Evolutionary conservation across 1,140 invertebrate genomes (phyloP).

Genomic region (Bilobella aurantiaca): DNA sequence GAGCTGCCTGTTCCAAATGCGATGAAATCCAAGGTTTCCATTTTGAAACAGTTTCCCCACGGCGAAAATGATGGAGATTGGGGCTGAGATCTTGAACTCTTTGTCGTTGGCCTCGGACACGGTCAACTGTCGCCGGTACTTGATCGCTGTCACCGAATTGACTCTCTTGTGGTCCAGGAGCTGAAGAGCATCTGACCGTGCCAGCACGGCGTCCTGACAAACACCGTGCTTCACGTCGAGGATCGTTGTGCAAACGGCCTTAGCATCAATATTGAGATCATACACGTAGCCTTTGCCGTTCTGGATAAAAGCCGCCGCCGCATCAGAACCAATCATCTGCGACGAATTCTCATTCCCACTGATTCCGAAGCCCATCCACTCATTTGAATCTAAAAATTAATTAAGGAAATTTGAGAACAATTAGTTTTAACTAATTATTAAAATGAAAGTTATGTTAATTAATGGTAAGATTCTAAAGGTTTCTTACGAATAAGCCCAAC

Average conservation of each 20-base stretch:
- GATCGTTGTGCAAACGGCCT: conserved; percentile 74
- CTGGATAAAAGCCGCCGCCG: conserved; percentile 60
- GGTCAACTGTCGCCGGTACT: conserved; percentile 30
- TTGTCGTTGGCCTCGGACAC: conserved; percentile 25
- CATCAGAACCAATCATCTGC: conserved; percentile 76
- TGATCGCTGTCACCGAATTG: conserved; percentile 19
- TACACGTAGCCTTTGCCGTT: conserved; percentile 40
- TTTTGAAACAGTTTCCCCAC: conserved; percentile 65
- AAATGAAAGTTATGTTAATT: too few species aligned
- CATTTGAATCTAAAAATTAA: conserved; percentile 51
- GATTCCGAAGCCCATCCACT: conserved; percentile 78
- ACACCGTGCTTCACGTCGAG: conserved; percentile 70
- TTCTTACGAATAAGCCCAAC: conserved; percentile 62
- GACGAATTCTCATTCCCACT: conserved; percentile 59
- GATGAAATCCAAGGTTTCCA: conserved; percentile 72
- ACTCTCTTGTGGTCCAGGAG: conserved; percentile 26
- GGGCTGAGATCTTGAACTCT: conserved; percentile 44
- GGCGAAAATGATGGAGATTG: conserved; percentile 70
- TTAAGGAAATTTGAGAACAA: conserved; percentile 11
- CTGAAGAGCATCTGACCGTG: conserved; percentile 37
- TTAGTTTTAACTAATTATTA: not conserved
- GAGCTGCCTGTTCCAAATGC: conserved; percentile 58
- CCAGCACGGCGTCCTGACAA: conserved; percentile 65
- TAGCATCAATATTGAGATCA: conserved; percentile 65
- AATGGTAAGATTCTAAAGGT: too few species aligned